Evolutionary conservation across 2,888 invertebrate genomes (phyloP).

Genomic region (Apamea sordens): DNA sequence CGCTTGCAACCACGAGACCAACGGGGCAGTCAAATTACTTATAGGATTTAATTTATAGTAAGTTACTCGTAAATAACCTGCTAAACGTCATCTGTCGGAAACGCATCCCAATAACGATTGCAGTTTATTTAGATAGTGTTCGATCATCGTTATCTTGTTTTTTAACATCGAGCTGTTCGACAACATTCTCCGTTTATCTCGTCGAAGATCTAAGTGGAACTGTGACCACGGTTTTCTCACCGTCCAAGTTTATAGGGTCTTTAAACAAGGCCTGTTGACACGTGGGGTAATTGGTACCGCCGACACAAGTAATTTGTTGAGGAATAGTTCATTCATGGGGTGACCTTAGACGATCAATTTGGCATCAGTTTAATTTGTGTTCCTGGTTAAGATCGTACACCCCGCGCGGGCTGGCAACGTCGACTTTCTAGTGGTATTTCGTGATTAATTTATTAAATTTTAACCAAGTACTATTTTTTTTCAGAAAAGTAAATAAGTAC

Average conservation of each 20-base stretch:
- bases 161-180: slow-evolving; percentile 13
- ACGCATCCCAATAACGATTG: slow-evolving; percentile 15
- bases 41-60: background rate
- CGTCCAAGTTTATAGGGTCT: slow-evolving; percentile 24
- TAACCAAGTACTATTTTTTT: too few relatives aligned
- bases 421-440: too few relatives aligned
- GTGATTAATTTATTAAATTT: too few relatives aligned
- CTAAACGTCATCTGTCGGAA: slow-evolving; percentile 15
- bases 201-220: background rate
- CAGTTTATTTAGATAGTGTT: slow-evolving; percentile 39
- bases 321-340: background rate
- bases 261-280: slow-evolving; percentile 30
- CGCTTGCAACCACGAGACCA: too few relatives aligned
- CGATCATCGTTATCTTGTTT: slow-evolving; percentile 39
- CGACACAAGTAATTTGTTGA: background rate
- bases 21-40: too few relatives aligned
- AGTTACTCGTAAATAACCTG: background rate
- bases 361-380: background rate
- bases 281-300: slow-evolving; percentile 14
- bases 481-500: too few relatives aligned
- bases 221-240: slow-evolving; percentile 34
- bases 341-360: background rate
- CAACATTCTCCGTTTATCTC: slow-evolving; percentile 46
- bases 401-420: too few relatives aligned
- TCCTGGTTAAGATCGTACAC: background rate